Base-by-base conservation (phyloP, 2,797 vertebrate species). In the Sardinella longiceps region DNA sequence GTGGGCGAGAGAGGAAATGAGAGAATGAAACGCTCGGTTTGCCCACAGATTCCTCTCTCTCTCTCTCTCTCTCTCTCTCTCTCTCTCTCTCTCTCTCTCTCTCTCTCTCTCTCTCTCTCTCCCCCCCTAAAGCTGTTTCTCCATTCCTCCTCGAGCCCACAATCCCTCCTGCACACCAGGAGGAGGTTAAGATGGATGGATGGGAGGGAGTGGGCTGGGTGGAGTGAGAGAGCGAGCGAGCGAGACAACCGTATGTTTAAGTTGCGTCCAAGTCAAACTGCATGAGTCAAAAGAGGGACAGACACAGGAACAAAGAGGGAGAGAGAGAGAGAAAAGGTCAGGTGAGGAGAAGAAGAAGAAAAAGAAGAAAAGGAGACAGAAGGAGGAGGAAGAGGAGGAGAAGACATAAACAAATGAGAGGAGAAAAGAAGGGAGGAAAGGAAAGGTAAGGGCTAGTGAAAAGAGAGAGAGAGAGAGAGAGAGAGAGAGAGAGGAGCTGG, bases 1-100 rank as follows among this genome's bases (percentile, higher is more conserved):
- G 18, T 77, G 48, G 33, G 83, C 30, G 70, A 82, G 53, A 83
- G 70, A 89, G 88, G 85, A 90, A 88, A 90, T 87, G 45, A 87
- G 82, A 51, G 46, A 87, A 88, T 82, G 81, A 87, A 80, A 82
- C 30, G 28, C 12, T 51, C 14, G 11, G 84, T 84, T 85, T 60
- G 25, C 56, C 53, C 85, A 81, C 50, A 66, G 81, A 86, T 87
- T 87, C 58, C 77, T 85, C 66, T 82, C 51, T 86, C 43, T 84
- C 80, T 85, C 51, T 50, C 1, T 66, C 28, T 66, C 33, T 63
- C 83, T 84, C 81, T 74, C 56, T 51, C 70, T 30, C 66, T 83
- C 81, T 3, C 25, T 82, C 53, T 80, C 70, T 84, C 30, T 84
- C n/a, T n/a, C n/a, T n/a, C n/a, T n/a, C 46, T 84, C 66, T 37